A percentile compares a stretch with the other conserved stretches of the same genome.
Conservation (phyloP, 2,113 vertebrate genomes). For the Hoplias malabaricus region DNA sequence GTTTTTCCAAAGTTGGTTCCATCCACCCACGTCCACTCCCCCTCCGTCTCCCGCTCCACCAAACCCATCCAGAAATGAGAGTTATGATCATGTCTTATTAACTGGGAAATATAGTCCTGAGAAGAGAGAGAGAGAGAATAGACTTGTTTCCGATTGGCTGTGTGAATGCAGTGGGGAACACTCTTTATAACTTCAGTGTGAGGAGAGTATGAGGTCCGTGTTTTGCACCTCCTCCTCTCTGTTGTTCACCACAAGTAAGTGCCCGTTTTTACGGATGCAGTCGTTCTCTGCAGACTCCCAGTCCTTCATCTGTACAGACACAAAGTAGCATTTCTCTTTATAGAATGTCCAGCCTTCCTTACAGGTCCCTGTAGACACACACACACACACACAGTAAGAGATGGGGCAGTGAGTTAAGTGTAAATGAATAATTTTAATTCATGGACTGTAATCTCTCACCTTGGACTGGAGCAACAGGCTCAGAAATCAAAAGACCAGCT, state of each 20-base stretch:
- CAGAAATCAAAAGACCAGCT: neutral
- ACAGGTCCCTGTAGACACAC: conserved; percentile 40
- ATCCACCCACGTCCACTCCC: conserved; percentile 70
- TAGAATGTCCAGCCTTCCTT: conserved; percentile 36
- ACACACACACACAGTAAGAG: neutral
- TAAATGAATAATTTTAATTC: neutral
- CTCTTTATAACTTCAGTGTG: no score
- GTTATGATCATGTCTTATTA: rapidly evolving
- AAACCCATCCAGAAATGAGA: conserved; percentile 52
- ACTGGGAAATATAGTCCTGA: conserved; percentile 40
- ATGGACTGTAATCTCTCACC: neutral
- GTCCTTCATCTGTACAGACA: conserved; percentile 12
- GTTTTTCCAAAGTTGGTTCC: conserved; percentile 58
- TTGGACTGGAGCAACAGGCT: neutral
- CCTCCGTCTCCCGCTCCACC: conserved; percentile 44
- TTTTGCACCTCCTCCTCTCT: conserved; percentile 42
- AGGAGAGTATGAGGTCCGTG: neutral
- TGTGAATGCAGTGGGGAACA: no score
- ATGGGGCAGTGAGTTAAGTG: neutral
- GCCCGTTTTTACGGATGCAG: conserved; percentile 21
- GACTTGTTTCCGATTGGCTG: no score
- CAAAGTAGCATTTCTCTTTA: conserved; percentile 38
- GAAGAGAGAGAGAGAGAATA: neutral
- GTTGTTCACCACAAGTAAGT: conserved; percentile 49
- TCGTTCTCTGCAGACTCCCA: conserved; percentile 44